Evolutionary conservation across 2,113 vertebrate genomes (phyloP).

Genomic region (Cyprinodon tularosa): DNA sequence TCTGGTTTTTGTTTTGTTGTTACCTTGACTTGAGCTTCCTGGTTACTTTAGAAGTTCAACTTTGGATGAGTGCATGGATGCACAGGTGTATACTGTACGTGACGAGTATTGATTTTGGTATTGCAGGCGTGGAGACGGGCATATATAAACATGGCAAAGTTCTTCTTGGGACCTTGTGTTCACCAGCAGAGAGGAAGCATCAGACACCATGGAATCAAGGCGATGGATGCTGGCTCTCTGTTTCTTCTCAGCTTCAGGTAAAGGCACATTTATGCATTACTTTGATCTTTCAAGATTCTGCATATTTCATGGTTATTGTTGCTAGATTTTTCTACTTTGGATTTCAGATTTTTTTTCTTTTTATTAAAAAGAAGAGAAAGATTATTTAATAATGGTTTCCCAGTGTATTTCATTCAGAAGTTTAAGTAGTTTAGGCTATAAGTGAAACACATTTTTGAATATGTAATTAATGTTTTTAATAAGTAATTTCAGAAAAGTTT

Average conservation of each 20-base stretch:
- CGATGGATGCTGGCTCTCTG: constrained; percentile 27
- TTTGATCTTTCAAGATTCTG: neutral
- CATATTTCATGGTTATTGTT: too few relatives aligned
- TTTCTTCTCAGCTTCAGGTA: constrained; percentile 57
- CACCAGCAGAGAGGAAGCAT: neutral
- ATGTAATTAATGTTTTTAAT: too few relatives aligned
- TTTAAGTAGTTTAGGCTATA: too few relatives aligned
- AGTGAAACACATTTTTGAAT: too few relatives aligned
- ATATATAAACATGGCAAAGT: constrained; percentile 34
- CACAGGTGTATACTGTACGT: neutral
- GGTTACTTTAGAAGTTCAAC: constrained; percentile 10
- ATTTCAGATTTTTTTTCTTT: too few relatives aligned
- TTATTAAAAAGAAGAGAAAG: too few relatives aligned
- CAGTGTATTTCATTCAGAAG: too few relatives aligned
- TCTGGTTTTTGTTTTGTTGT: neutral
- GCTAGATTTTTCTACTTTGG: too few relatives aligned
- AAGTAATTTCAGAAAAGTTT: too few relatives aligned
- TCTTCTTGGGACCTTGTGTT: constrained; percentile 7
- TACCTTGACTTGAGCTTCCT: constrained; percentile 46
- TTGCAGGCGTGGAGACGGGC: neutral
- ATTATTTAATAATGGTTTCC: too few relatives aligned
- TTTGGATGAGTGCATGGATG: neutral
- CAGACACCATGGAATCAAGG: constrained; percentile 36
- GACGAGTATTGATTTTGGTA: neutral
- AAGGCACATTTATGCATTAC: neutral